Evolutionary conservation across 2,888 invertebrate species (phyloP), one percentile per base, ranked within the genome.

Genomic region (Tinea pellionella): DNA sequence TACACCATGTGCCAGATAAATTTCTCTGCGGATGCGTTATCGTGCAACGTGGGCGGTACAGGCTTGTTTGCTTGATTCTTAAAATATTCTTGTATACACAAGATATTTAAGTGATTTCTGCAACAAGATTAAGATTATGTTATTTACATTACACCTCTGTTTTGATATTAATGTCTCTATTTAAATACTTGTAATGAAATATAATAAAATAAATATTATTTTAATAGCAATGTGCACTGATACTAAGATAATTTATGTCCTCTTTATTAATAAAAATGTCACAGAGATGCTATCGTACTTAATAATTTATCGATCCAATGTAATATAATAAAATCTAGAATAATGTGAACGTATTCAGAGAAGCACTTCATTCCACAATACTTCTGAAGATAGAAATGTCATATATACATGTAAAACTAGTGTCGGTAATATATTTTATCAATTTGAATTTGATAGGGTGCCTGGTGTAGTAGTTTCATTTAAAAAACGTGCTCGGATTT

Each of bases 41-140:
- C 81, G 72, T 63, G 64, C 76, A 65, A 71, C 75, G 82, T 83
- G 80, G 82, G 80, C 74, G 83, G 80, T 68, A 71, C 63, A 12
- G 70, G 70, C 68, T 68, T 77, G 77, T 79, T 80, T 78, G 77
- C 73, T 76, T 70, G 73, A 70, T 74, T 77, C 82, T 80, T 80
- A 72, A 75, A 79, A 80, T 79, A 76, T 76, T 79, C 82, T 84
- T 85, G 80, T 79, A 68, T 77, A 70, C 70, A 77, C 79, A 80
- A 84, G 85, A 80, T 82, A 81, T 78, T 66, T 70, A 73, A 81
- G 78, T 74, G 75, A 80, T 80, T 76, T 84, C 86, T 86, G 84
- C 73, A 87, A 87, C 82, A 84, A 84, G 73, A 74, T 71, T 73
- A 70, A 70, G 65, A 73, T 68, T 66, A 66, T 65, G 63, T 51